Base-by-base conservation (phyloP, 2,797 vertebrate genomes). In the Gobio occitaniae region DNA sequence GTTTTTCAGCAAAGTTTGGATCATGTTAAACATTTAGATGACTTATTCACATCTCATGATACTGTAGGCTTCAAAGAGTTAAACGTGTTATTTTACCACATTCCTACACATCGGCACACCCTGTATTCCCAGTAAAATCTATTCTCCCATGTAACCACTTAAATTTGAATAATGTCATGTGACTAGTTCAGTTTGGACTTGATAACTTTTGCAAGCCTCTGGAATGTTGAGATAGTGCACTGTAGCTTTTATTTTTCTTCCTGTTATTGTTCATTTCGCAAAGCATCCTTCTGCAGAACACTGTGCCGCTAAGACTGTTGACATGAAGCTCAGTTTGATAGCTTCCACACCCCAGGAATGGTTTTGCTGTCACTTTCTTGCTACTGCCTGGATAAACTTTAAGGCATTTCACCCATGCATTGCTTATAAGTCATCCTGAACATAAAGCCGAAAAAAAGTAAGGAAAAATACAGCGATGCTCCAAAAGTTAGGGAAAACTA, bases 291-390 rank as follows among this genome's bases (percentile, higher is more conserved):
- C 86, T 84, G 75, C 84, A 78, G 36, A 56, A 56, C 54, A 68
- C 61, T 17, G 63, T 25, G 19, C 16, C 9, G 36, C 32, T 16
- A 61, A 54, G 86, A 75, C 75, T 52, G 84, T 89, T 79, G 84
- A 78, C 88, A 90, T 94, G 93, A 94, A 95, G 93, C 89, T 88
- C 84, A 80, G 90, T 91, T 90, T 83, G 80, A 92, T 90, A 82
- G 68, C 90, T 94, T 95, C 92, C 91, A 82, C 88, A 82, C 82
- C 92, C 90, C 90, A 91, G 91, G 92, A 93, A 94, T 89, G 88
- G 0, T 90, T 74, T 88, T 88, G 86, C 91, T 91, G 91, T 92
- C 90, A 92, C 90, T 89, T 92, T 93, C 85, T 90, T 87, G 87
- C 71, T 52, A 29, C 71, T 25, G 54, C 48, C 25, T 25, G 25